A percentile compares a stretch with the other conserved stretches of the same genome.
phyloP scores from a whole-genome alignment of 1,140 invertebrate species.

The Ceratosolen fusciceps region DNA sequence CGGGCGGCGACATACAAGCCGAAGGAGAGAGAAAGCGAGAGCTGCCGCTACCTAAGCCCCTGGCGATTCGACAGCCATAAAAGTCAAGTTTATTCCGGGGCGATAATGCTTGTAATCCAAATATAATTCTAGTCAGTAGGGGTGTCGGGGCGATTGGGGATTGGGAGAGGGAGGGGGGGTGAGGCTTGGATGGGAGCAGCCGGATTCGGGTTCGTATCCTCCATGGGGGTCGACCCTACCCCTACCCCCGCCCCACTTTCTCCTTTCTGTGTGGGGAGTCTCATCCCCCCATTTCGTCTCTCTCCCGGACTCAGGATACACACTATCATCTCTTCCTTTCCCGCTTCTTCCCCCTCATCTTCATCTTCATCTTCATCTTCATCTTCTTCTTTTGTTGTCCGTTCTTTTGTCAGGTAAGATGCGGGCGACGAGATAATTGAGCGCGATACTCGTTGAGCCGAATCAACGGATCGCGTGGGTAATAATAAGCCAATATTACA shows the following conservation, averaged over 20 bases:
- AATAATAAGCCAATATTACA: too few relatives aligned
- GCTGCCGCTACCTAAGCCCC: slow-evolving; percentile 54
- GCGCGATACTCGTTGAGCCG: background rate
- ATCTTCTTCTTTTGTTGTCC: too few relatives aligned
- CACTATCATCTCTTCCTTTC: slow-evolving; percentile 1
- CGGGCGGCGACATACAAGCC: slow-evolving; percentile 27
- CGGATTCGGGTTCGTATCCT: slow-evolving; percentile 54
- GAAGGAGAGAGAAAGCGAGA: slow-evolving; percentile 47
- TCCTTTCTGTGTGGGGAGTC: background rate
- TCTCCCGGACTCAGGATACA: too few relatives aligned
- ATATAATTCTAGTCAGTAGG: slow-evolving; percentile 70
- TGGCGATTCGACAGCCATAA: slow-evolving; percentile 64
- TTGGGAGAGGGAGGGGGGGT: slow-evolving; percentile 38
- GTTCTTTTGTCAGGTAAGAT: slow-evolving; percentile 6
- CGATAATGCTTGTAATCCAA: slow-evolving; percentile 72
- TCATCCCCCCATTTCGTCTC: background rate
- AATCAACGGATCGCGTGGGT: background rate
- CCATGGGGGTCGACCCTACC: slow-evolving; percentile 45
- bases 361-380: too few relatives aligned
- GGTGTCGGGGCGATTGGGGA: too few relatives aligned
- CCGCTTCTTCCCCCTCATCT: too few relatives aligned
- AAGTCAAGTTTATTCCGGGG: slow-evolving; percentile 70
- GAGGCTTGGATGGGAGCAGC: slow-evolving; percentile 37
- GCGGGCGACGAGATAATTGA: background rate
- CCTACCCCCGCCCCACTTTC: slow-evolving; percentile 20